Base-by-base conservation (phyloP, 1,140 invertebrate genomes). In the Aphis craccivora region DNA sequence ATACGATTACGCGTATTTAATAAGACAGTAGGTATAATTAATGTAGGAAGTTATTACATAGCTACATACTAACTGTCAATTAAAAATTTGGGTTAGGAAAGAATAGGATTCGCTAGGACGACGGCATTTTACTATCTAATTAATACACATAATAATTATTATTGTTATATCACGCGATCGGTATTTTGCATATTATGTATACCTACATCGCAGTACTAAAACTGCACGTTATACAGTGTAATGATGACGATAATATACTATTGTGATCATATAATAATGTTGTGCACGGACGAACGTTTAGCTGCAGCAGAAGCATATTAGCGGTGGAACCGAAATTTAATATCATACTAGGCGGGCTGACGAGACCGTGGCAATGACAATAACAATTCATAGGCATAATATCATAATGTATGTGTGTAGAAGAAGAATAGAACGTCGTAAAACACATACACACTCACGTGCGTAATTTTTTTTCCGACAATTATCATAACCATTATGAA, bases 291-390 rank as follows among this genome's bases (percentile, higher is more conserved):
- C 84, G 37, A 86, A 30, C 60, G 60, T 76, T 76, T 76, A 76
- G n/a, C 60, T 76, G 60, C 60, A 76, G n/a, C 60, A 67, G 60
- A 7, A 76, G 60, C 30, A n/a, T 5, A n/a, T 5, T n/a, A 5
- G n/a, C n/a, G 30, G 60, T n/a, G 14, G 60, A 35, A 76, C n/a
- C 60, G 60, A 76, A 76, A 76, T 76, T n/a, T 76, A 76, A 76
- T 76, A 86, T 25, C 43, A 43, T 3, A 86, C 11, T 45, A 86
- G 25, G 0, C 4, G 14, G 25, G 43, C 40, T 18, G 48, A 1
- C 48, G 48, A 51, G 84, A 86, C 84, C 48, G 30, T 89, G 88
- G 88, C 88, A 89, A 89, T 89, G 51, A 53, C 51, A 89, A 89
- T 76, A 76, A 76, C 60, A n/a, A 76, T 76, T 67, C n/a, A 76